Conservation (phyloP, 2,797 vertebrate species). For the Pelodytes ibericus region DNA sequence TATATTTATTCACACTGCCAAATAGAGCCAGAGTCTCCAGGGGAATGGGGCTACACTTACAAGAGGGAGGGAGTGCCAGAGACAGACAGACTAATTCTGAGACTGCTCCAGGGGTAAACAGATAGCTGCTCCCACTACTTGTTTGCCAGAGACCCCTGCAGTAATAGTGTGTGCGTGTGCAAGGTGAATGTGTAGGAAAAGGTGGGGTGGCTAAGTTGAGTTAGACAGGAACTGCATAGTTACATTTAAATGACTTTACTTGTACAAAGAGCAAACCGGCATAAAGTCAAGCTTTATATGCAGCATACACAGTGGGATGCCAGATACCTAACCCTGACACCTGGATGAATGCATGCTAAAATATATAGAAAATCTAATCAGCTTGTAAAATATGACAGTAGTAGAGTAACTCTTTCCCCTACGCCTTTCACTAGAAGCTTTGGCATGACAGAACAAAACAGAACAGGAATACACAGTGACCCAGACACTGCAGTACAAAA, state of each 20-base stretch:
- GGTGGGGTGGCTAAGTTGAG: not conserved
- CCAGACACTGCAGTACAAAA: too few species aligned
- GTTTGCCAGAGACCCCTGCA: slow-evolving; percentile 46
- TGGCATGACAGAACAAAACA: too few species aligned
- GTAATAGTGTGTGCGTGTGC: slow-evolving; percentile 16
- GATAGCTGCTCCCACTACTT: slow-evolving; percentile 3
- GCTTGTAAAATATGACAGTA: too few species aligned
- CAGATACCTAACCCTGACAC: too few species aligned
- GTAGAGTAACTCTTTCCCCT: too few species aligned
- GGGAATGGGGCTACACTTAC: slow-evolving; percentile 14
- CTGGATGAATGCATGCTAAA: too few species aligned
- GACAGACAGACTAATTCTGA: slow-evolving; percentile 20
- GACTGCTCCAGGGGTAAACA: slow-evolving; percentile 54
- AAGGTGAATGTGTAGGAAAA: slow-evolving; percentile 18
- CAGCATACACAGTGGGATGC: too few species aligned
- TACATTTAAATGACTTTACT: not conserved
- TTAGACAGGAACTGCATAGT: not conserved
- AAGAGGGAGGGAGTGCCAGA: slow-evolving; percentile 35
- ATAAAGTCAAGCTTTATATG: too few species aligned
- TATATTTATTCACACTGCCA: slow-evolving; percentile 1
- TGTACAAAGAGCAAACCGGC: too few species aligned
- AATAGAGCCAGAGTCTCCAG: slow-evolving; percentile 9
- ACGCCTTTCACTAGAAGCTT: too few species aligned
- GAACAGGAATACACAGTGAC: too few species aligned
- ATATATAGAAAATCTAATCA: too few species aligned